Evolutionary conservation across 1,140 invertebrate genomes (phyloP), one percentile per base, ranked within the genome.

Genomic region (Lepidurus packardi): DNA sequence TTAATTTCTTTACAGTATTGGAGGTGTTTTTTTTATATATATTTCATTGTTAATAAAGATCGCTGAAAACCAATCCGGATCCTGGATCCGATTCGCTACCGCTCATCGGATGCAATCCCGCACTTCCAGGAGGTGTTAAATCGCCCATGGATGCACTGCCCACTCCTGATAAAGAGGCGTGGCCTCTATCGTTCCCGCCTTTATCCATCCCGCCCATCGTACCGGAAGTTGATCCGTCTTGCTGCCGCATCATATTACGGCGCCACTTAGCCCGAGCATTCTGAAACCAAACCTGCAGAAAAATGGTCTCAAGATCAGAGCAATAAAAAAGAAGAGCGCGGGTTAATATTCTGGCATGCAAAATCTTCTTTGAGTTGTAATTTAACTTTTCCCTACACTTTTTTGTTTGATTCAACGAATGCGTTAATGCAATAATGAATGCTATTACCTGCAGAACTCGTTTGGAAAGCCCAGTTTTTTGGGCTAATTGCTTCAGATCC

Each of bases 401-500:
- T n/a, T n/a, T n/a, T n/a, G 0, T 73, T 73, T 1, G 25, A 5
- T 25, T 34, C 25, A 21, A 73, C 25, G 10, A 25, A 43, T 43
- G 53, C 43, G 25, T n/a, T 34, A 34, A 34, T 4, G 3, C 34
- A 42, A 41, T n/a, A 21, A 41, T 10, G n/a, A 43, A 34, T 25
- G 42, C n/a, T 9, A 84, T 86, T 86, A 98, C 96, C 91, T 98
- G 97, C 73, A 98, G 85, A 25, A 98, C 96, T 81, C 96, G 88
- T 86, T 98, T 98, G 4, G 94, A 96, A 0, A 98, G 88, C 1
- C 95, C 95, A n/a, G 97, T 98, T 87, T 98, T 98, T 84, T 96
- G 94, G 0, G 95, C 94, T 74, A 98, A 85, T 84, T 97, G 94
- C 84, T 97, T 97, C 13, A 98, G 87, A 85, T 98, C 96, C 85